Percentiles rank a stretch among this genome's conserved stretches.
phyloP scores from a whole-genome alignment of 2,113 vertebrate genomes.

The Zapus hudsonius region DNA sequence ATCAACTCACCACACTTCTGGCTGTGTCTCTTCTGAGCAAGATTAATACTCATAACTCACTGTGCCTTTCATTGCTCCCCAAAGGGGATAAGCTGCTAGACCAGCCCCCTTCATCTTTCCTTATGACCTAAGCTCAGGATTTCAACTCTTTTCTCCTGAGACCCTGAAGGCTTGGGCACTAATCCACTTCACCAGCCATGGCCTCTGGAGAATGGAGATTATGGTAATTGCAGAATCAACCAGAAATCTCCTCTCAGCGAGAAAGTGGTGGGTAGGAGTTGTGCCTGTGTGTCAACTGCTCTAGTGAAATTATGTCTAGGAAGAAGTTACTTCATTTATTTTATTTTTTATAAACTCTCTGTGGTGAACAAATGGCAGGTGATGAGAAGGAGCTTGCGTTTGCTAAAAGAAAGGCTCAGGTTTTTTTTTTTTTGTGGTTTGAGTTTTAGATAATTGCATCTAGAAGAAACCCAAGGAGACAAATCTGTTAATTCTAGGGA shows the following conservation, averaged over 20 bases:
- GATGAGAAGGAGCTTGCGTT: neutral
- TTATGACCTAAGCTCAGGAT: conserved; percentile 67
- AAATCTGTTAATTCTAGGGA: conserved; percentile 5
- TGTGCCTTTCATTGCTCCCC: conserved; percentile 57
- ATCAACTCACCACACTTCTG: conserved; percentile 51
- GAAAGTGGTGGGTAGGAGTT: neutral
- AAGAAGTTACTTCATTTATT: neutral
- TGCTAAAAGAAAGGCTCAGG: conserved; percentile 38
- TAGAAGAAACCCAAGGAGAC: conserved; percentile 4
- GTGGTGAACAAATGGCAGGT: neutral
- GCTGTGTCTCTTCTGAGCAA: conserved; percentile 59
- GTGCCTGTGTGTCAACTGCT: neutral
- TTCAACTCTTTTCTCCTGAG: conserved; percentile 62
- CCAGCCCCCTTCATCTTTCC: conserved; percentile 64
- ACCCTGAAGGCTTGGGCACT: conserved; percentile 34
- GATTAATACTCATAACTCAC: conserved; percentile 69
- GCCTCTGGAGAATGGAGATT: conserved; percentile 21
- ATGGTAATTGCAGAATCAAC: conserved; percentile 43
- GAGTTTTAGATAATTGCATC: conserved; percentile 40
- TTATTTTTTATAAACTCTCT: neutral
- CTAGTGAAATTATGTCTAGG: conserved; percentile 7
- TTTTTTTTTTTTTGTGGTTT: conserved; percentile 20
- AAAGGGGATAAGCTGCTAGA: conserved; percentile 34
- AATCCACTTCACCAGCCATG: conserved; percentile 21
- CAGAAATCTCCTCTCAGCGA: conserved; percentile 31